These are phyloP conservation scores for Stramonita haemastoma DNA, from an alignment of 2,888 invertebrate genomes.

Conservation along the genomic window DNA sequence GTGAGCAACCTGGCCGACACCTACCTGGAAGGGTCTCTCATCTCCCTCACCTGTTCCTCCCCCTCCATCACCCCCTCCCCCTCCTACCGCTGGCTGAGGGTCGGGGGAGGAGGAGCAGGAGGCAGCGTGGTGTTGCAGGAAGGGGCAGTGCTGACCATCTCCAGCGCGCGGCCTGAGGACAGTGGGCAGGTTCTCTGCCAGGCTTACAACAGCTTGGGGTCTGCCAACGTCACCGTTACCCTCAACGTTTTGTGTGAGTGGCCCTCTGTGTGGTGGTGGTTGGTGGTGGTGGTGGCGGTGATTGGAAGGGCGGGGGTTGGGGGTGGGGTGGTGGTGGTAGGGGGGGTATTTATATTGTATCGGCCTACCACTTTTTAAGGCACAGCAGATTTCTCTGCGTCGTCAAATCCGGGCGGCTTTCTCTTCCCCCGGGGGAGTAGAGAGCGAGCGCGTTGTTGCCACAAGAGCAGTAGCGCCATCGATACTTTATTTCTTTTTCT, in stretches of 20 bases:
- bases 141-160: not conserved
- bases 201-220: conserved; percentile 29
- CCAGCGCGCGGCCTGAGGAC: not conserved
- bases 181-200: not conserved
- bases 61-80: conserved; percentile 5
- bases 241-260: conserved; percentile 25
- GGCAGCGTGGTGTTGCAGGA: not conserved
- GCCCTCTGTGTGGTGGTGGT: too few species aligned
- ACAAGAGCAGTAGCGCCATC: too few species aligned
- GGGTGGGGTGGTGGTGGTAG: too few species aligned
- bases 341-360: too few species aligned
- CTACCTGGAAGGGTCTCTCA: conserved; percentile 5
- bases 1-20: not conserved
- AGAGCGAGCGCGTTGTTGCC: too few species aligned
- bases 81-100: conserved; percentile 19
- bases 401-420: too few species aligned
- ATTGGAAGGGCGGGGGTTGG: too few species aligned
- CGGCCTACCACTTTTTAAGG: too few species aligned
- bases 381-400: too few species aligned
- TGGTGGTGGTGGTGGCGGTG: too few species aligned
- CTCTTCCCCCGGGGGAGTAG: too few species aligned
- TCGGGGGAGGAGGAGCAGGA: not conserved
- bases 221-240: not conserved
- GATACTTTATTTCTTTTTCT: too few species aligned
- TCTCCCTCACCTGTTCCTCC: conserved; percentile 31